Percentiles rank a stretch among this genome's conserved stretches.
Conservation (phyloP, 1,140 invertebrate genomes). For the Fopius arisanus region DNA sequence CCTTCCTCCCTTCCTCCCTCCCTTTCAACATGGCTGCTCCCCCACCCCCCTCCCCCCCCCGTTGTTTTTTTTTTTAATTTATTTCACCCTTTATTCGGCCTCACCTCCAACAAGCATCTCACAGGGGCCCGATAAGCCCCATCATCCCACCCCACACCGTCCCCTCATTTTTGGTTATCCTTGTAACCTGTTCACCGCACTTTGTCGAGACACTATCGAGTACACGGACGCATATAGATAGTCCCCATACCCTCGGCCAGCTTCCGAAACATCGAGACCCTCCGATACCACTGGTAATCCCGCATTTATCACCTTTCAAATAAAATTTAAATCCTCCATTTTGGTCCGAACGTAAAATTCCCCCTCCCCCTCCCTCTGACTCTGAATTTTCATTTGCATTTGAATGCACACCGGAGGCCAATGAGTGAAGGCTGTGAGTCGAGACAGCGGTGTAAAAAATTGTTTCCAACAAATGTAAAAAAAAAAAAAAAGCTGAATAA, state of each 20-base stretch:
- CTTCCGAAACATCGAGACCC: conserved; percentile 41
- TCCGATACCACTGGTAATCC: conserved; percentile 24
- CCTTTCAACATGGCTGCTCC: conserved; percentile 57
- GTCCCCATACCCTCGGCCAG: conserved; percentile 37
- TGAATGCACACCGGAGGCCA: not conserved
- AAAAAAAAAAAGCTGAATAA: conserved; percentile 24
- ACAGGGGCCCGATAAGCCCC: conserved; percentile 10
- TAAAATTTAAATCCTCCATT: not conserved
- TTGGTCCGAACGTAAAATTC: too few relatives aligned
- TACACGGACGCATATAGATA: conserved; percentile 55
- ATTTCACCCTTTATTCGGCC: conserved; percentile 17
- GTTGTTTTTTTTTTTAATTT: conserved; percentile 30
- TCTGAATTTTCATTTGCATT: not conserved
- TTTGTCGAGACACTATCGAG: conserved; percentile 59
- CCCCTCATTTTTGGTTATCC: conserved; percentile 29
- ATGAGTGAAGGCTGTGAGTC: not conserved
- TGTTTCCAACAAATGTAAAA: conserved; percentile 14
- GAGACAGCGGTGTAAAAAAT: not conserved
- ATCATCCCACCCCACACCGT: conserved; percentile 27
- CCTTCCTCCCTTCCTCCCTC: conserved; percentile 57
- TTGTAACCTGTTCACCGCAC: conserved; percentile 47
- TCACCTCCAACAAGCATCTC: conserved; percentile 15
- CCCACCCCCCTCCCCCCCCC: conserved; percentile 30
- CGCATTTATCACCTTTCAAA: not conserved
- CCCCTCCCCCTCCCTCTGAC: too few relatives aligned